Evolutionary conservation across 2,797 vertebrate genomes (phyloP).

Genomic region (Chloroceryle inda): DNA sequence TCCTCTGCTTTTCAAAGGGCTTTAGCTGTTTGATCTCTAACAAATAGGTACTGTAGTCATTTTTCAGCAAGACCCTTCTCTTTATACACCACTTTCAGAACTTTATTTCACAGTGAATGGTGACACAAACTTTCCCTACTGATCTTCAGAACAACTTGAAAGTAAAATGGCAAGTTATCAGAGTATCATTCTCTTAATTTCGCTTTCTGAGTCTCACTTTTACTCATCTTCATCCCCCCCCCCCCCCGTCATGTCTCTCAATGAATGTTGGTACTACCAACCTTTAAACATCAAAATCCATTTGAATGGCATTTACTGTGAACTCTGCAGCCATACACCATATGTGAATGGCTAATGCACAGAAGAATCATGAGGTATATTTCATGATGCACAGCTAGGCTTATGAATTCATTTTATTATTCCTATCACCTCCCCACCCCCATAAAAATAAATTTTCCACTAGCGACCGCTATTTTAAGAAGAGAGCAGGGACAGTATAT

Average conservation of each 20-base stretch:
- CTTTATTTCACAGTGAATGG: not conserved
- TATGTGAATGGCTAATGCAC: not conserved
- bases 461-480: slow-evolving; percentile 39
- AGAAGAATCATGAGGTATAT: not conserved
- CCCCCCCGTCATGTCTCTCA: not conserved
- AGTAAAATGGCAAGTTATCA: not conserved
- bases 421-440: slow-evolving; percentile 1
- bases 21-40: not conserved
- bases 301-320: not conserved
- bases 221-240: no score
- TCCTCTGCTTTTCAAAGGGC: not conserved
- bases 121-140: not conserved
- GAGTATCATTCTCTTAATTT: not conserved
- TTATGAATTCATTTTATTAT: slow-evolving; percentile 43
- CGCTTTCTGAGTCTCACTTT: not conserved
- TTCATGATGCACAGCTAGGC: not conserved
- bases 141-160: not conserved
- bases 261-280: not conserved
- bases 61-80: not conserved
- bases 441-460: slow-evolving; percentile 34
- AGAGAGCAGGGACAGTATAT: not conserved
- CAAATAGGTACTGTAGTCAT: not conserved
- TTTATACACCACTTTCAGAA: not conserved
- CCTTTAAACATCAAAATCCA: slow-evolving; percentile 64
- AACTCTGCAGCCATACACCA: not conserved